Evolutionary conservation across 2,888 invertebrate species (phyloP), one percentile per base, ranked within the genome.

Genomic region (Deilephila elpenor): DNA sequence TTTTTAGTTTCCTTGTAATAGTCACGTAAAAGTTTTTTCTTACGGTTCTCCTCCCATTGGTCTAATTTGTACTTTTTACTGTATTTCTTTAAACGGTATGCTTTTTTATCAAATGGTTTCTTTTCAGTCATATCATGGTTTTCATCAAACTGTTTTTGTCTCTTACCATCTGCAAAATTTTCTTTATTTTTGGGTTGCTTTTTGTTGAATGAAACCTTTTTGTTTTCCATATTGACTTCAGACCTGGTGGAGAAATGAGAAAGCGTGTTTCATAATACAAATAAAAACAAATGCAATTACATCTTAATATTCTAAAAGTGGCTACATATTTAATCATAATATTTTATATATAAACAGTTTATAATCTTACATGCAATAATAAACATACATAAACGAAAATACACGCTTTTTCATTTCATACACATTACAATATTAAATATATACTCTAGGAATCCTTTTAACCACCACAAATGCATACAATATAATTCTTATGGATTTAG

Each of bases 51-150:
- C 79, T 97, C 96, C 96, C 96, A 97, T 84, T 96, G 95, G 59
- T 96, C 94, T 29, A 97, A 89, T 88, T 96, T 96, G 77, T 96
- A 96, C 83, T 96, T 96, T 73, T 96, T 96, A 81, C 96, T 96
- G 83, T 97, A 97, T 82, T 96, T 96, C 80, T 96, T 95, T 56
- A 96, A 80, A 56, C 97, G 93, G 83, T 96, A 97, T 37, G 95
- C 91, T 78, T 96, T 96, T 82, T 97, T 97, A 80, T 97, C 96
- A 84, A 97, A 97, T 0, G 95, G 95, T 84, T 95, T 96, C 80
- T 96, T 96, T 1, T 73, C 78, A 56, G 74, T 74, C 74, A 75
- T 82, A 64, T 83, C 78, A 6, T 90, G 84, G 59, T 87, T 90
- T 60, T 87, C 85, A 76, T 92, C 86, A 76, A 89, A 89, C 25